Evolutionary conservation across 1,140 invertebrate genomes (phyloP).

Genomic region (Pogonus chalceus): DNA sequence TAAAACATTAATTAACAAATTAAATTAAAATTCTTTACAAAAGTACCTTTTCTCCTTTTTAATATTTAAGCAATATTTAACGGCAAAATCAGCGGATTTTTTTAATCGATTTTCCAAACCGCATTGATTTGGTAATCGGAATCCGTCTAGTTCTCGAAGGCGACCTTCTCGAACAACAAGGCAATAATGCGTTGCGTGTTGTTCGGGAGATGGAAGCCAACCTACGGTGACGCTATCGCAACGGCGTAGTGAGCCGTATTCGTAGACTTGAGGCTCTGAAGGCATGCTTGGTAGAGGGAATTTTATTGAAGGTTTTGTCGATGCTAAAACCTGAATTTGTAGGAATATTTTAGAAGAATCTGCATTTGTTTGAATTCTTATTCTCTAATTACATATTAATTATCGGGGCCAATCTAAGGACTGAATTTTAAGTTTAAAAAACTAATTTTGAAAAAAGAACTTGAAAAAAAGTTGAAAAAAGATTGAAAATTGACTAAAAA

Average conservation of each 20-base stretch:
- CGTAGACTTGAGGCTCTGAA: slow-evolving; percentile 26
- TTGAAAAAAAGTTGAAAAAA: too few species aligned
- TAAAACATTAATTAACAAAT: slow-evolving; percentile 14
- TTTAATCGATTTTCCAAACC: slow-evolving; percentile 33
- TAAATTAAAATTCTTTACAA: slow-evolving; percentile 6
- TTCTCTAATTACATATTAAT: too few species aligned
- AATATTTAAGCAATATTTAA: slow-evolving; percentile 32
- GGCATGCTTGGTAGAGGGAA: slow-evolving; percentile 37
- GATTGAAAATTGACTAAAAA: too few species aligned
- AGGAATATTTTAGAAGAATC: neutral
- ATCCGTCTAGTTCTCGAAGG: slow-evolving; percentile 20
- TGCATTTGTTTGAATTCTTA: neutral
- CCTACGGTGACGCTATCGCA: slow-evolving; percentile 37
- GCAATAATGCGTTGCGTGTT: slow-evolving; percentile 29
- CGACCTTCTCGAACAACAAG: slow-evolving; percentile 28
- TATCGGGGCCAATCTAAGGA: too few species aligned
- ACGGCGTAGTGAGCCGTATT: slow-evolving; percentile 28
- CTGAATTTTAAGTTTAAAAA: too few species aligned
- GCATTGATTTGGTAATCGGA: slow-evolving; percentile 35
- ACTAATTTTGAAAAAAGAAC: too few species aligned
- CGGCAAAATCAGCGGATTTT: slow-evolving; percentile 30
- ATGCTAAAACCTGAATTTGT: slow-evolving; percentile 31
- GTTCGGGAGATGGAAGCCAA: slow-evolving; percentile 34
- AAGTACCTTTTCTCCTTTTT: slow-evolving; percentile 24
- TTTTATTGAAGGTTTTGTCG: slow-evolving; percentile 23